phyloP scores from a whole-genome alignment of 2,888 invertebrate genomes.

The Heteromyza rotundicornis region DNA sequence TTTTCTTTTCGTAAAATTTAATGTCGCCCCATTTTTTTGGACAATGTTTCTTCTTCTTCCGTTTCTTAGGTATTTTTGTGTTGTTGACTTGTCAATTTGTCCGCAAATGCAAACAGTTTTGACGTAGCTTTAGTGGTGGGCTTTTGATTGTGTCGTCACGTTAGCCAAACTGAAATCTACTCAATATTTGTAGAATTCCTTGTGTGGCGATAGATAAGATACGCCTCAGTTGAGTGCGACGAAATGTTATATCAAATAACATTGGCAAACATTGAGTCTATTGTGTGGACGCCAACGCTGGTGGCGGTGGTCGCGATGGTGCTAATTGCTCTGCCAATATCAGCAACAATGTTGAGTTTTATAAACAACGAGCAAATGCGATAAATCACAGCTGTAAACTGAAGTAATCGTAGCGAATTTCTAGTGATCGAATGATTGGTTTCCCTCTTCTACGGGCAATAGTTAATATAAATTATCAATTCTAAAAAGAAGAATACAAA shows the following conservation, averaged over 20 bases:
- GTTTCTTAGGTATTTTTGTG: too few relatives aligned
- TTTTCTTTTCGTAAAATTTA: neutral
- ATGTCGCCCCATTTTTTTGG: too few relatives aligned
- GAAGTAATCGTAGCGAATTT: neutral
- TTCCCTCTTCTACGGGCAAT: too few relatives aligned
- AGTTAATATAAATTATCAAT: neutral
- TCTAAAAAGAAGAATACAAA: too few relatives aligned
- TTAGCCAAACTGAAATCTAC: too few relatives aligned
- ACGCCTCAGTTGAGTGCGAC: too few relatives aligned
- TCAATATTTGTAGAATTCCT: too few relatives aligned
- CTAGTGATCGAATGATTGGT: neutral
- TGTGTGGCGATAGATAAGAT: neutral
- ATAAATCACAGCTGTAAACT: neutral
- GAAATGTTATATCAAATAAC: too few relatives aligned
- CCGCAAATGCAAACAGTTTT: too few relatives aligned
- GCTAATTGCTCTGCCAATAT: neutral
- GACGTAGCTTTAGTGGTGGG: neutral
- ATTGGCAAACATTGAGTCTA: neutral
- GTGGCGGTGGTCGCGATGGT: too few relatives aligned
- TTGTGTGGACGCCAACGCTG: too few relatives aligned
- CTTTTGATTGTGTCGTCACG: neutral
- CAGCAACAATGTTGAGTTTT: too few relatives aligned
- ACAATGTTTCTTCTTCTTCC: neutral
- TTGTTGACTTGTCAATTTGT: neutral
- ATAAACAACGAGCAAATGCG: neutral